Conservation (phyloP, 2,888 invertebrate species). For the Nyleta sp. region DNA sequence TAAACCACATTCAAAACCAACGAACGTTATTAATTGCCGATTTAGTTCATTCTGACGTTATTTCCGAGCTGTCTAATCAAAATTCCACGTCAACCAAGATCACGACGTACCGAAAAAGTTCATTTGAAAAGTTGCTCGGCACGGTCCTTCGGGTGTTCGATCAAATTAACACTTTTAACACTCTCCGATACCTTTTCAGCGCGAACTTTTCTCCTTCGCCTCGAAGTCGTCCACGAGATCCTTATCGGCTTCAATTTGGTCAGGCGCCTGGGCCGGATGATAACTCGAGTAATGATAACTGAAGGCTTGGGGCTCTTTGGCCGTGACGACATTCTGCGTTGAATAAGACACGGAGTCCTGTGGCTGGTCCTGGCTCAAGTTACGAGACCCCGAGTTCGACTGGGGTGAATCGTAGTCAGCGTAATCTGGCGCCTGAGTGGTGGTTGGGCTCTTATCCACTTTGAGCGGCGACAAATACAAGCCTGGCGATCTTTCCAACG, state of each 20-base stretch:
- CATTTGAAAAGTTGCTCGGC: no score
- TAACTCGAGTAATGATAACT: constrained; percentile 74
- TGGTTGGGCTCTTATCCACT: constrained; percentile 54
- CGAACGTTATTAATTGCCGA: no score
- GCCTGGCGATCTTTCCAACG: constrained; percentile 71
- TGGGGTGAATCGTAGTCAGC: constrained; percentile 70
- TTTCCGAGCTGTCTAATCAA: no score
- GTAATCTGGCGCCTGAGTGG: constrained; percentile 70
- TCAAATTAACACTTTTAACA: constrained; percentile 1
- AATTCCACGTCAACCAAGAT: not conserved
- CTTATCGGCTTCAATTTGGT: constrained; percentile 47
- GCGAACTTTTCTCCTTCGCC: constrained; percentile 49
- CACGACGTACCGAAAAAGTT: not conserved
- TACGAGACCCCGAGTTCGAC: constrained; percentile 56
- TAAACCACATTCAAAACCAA: no score
- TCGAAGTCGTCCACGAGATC: constrained; percentile 40
- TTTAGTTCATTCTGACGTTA: no score
- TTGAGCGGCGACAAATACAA: constrained; percentile 72
- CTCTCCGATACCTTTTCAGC: constrained; percentile 10
- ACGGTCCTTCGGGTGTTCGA: not conserved
- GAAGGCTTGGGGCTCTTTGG: constrained; percentile 70
- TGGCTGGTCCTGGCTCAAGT: constrained; percentile 66
- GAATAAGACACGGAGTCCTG: constrained; percentile 67
- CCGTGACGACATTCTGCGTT: constrained; percentile 70
- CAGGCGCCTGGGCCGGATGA: constrained; percentile 68